Evolutionary conservation across 1,140 invertebrate genomes (phyloP), one percentile per base, ranked within the genome.

Genomic region (Meloidogyne floridensis): DNA sequence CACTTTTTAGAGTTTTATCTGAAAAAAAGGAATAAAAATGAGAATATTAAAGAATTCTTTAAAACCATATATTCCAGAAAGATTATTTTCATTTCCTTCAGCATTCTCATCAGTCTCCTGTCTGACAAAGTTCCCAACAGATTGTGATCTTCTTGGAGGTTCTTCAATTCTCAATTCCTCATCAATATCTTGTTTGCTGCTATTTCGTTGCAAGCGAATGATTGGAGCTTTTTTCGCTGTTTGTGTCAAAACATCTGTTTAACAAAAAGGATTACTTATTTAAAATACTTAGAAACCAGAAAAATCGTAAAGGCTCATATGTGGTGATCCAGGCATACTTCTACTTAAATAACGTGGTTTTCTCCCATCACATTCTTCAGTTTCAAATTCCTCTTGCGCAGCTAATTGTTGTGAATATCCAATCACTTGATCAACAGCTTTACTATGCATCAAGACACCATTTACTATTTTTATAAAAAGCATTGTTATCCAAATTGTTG

Each of bases 381-480:
- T n/a, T 5, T 65, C 59, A 65, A 65, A 65, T 65, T 65, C 59
- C n/a, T 15, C 59, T 5, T n/a, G 0, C n/a, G 59, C n/a, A 18
- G 59, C 59, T 6, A 65, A 65, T 65, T 65, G 59, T 18, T 65
- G 59, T n/a, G 59, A 65, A 65, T 51, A 80, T 2, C 51, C 32
- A 32, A n/a, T 59, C 10, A 76, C 75, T 6, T 73, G 80, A 8
- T 75, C 80, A 47, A 10, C 54, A 42, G 56, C 73, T 32, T 81
- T 75, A 59, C 65, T 79, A 72, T 79, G 72, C 18, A 79, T 43
- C 10, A 53, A 70, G 76, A 56, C 74, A 15, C 71, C 80, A 43
- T 83, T 84, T 32, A 81, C 18, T 11, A 83, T 11, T 43, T 73
- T 80, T 42, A 53, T 71, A 20, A 72, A 32, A 69, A 79, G 72